phyloP scores from a whole-genome alignment of 2,113 vertebrate genomes.

The Peromyscus californicus region DNA sequence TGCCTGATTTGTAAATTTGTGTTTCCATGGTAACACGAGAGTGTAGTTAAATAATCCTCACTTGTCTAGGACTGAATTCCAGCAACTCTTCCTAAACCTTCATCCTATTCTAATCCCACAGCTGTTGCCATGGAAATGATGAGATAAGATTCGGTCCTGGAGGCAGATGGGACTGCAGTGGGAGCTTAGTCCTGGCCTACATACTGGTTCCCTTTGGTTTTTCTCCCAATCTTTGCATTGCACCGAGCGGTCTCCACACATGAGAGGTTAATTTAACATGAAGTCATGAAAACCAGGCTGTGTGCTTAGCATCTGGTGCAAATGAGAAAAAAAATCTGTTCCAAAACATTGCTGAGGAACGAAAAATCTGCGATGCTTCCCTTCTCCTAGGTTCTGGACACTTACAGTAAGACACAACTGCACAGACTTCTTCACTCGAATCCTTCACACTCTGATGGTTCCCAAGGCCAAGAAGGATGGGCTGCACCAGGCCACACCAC shows the following conservation, averaged over 20 bases:
- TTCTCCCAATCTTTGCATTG: constrained; percentile 68
- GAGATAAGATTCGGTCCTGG: constrained; percentile 88
- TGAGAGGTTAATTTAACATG: constrained; percentile 21
- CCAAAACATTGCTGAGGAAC: background rate
- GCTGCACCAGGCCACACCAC: background rate
- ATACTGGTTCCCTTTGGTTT: constrained; percentile 70
- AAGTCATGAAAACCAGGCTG: background rate
- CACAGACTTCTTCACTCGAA: fast-evolving
- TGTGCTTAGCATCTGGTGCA: background rate
- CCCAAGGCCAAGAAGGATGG: background rate
- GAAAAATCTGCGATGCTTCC: background rate
- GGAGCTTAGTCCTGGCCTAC: constrained; percentile 85
- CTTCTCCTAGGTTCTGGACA: background rate
- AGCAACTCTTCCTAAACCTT: constrained; percentile 88
- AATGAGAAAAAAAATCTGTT: background rate
- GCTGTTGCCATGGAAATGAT: constrained; percentile 92
- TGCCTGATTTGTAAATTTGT: constrained; percentile 87
- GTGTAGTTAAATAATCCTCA: constrained; percentile 88
- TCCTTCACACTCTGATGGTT: background rate
- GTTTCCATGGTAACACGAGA: constrained; percentile 88
- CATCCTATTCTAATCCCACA: constrained; percentile 89
- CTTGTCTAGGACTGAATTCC: constrained; percentile 88
- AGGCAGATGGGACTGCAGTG: constrained; percentile 86
- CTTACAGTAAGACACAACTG: background rate
- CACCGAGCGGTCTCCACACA: constrained; percentile 25